phyloP scores from a whole-genome alignment of 2,113 vertebrate genomes.

The Orycteropus afer region DNA sequence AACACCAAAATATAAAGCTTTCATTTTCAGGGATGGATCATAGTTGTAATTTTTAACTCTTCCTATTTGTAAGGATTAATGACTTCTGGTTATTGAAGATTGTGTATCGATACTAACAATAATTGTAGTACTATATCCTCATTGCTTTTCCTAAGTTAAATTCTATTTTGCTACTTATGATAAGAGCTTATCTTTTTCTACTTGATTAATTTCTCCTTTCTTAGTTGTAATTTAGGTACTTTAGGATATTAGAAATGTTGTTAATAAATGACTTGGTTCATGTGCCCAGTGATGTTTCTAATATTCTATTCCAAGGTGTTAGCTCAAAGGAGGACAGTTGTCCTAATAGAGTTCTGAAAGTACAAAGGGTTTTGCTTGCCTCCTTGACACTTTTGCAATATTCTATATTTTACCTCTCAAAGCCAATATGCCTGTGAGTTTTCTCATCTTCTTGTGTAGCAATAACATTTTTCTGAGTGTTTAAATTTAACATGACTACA shows the following conservation, averaged over 20 bases:
- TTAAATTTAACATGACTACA: neutral
- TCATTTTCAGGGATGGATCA: slow-evolving; percentile 34
- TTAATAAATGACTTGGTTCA: neutral
- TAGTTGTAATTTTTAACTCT: neutral
- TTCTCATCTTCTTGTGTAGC: neutral
- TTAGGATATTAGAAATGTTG: neutral
- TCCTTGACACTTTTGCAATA: neutral
- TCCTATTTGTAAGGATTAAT: slow-evolving; percentile 25
- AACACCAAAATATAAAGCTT: slow-evolving; percentile 11
- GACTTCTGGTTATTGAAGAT: slow-evolving; percentile 52
- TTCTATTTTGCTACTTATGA: slow-evolving; percentile 47
- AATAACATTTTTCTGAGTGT: neutral
- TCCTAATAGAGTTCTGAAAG: neutral
- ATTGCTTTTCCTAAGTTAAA: slow-evolving; percentile 44
- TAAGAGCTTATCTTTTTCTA: slow-evolving; percentile 57
- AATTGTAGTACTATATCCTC: neutral
- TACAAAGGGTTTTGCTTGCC: neutral
- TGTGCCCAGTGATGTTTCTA: neutral
- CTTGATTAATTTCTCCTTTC: slow-evolving; percentile 46
- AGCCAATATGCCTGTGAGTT: neutral
- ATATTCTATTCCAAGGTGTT: neutral
- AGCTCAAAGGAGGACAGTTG: neutral
- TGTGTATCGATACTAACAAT: slow-evolving; percentile 33
- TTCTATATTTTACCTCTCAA: neutral
- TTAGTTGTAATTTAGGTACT: slow-evolving; percentile 10